phyloP scores from a whole-genome alignment of 2,113 vertebrate species.

The Labeo rohita region DNA sequence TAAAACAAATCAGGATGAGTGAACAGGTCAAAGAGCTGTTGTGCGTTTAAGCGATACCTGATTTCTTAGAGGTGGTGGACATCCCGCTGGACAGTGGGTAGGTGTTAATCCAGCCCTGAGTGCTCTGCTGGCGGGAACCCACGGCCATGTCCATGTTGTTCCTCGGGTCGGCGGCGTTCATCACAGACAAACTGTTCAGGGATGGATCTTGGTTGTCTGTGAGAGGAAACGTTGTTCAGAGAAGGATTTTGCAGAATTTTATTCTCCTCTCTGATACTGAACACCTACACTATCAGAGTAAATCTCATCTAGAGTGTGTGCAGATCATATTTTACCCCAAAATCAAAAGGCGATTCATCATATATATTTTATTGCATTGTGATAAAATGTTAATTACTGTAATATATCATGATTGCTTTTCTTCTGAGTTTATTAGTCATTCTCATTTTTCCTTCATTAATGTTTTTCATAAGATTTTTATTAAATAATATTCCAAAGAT shows the following conservation, averaged over 20 bases:
- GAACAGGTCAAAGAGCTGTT: not conserved
- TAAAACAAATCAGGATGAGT: conserved; percentile 1
- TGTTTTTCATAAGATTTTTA: not conserved
- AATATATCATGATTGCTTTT: not conserved
- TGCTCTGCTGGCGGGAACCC: conserved; percentile 90
- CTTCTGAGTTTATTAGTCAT: not conserved
- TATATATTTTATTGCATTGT: not conserved
- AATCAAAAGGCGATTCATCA: not conserved
- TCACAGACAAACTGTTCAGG: conserved; percentile 82
- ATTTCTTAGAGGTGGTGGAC: conserved; percentile 98
- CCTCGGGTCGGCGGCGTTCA: conserved; percentile 82
- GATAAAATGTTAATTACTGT: not conserved
- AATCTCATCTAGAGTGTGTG: not conserved
- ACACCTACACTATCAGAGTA: not conserved
- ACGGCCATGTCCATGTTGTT: conserved; percentile 87
- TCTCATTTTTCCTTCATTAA: not conserved
- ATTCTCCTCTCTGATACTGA: not conserved
- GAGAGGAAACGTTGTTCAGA: conserved; percentile 34
- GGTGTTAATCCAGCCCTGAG: conserved; percentile 98
- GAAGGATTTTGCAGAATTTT: not conserved
- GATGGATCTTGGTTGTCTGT: conserved; percentile 93
- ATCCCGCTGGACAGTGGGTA: conserved; percentile 96
- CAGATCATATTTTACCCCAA: not conserved
- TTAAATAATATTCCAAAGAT: not conserved
- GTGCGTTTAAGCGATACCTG: conserved; percentile 75